These are phyloP conservation scores for Silurus lanzhouensis DNA, from an alignment of 2,797 vertebrate genomes.

Conservation along the genomic window DNA sequence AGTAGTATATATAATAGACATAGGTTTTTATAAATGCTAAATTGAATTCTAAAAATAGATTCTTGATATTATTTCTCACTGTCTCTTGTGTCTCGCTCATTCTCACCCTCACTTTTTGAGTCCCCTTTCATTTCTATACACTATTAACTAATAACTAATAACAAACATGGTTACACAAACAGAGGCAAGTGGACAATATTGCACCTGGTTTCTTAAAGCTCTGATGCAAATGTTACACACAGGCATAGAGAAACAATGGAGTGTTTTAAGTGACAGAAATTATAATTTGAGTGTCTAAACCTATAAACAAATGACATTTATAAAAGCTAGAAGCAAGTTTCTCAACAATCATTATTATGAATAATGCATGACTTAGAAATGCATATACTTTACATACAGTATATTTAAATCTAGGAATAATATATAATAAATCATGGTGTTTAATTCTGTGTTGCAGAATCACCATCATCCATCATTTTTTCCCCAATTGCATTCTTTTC, in stretches of 20 bases:
- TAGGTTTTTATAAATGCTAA: background rate
- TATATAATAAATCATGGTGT: no score
- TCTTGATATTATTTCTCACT: background rate
- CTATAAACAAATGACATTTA: no score
- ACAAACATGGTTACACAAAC: background rate
- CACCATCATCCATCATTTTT: no score
- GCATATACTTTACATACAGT: no score
- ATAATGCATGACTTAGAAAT: no score
- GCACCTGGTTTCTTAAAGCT: background rate
- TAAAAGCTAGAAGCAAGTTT: no score
- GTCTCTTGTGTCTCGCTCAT: background rate
- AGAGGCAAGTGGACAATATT: background rate
- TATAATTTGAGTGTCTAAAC: background rate
- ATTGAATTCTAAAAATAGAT: background rate
- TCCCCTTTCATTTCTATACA: constrained; percentile 13
- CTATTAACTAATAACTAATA: no score
- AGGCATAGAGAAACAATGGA: background rate
- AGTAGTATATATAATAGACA: background rate
- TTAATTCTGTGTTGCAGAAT: no score
- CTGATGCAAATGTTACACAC: background rate
- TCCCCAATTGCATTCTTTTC: no score
- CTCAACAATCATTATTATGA: no score
- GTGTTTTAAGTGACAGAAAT: background rate
- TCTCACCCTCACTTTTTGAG: background rate
- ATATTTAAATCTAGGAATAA: no score